Evolutionary conservation across 2,113 vertebrate genomes (phyloP).

Genomic region (Bubo bubo): DNA sequence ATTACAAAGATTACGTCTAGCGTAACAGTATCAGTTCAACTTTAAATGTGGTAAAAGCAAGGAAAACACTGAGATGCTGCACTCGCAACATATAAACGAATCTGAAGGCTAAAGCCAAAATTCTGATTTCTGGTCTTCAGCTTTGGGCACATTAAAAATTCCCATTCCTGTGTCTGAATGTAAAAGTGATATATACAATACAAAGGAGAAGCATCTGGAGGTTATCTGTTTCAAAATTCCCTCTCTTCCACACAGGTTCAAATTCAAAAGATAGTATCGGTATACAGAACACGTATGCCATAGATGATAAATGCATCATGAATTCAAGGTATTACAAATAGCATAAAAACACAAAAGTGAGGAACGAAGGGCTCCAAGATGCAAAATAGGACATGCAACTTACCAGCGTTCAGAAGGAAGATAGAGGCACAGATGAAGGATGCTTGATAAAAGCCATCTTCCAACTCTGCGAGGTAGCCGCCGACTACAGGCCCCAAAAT

Average conservation of each 20-base stretch:
- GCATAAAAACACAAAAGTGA: neutral
- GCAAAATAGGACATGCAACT: neutral
- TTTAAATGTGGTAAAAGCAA: neutral
- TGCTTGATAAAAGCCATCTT: conserved; percentile 88
- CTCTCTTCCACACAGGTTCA: neutral
- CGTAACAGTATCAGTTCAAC: neutral
- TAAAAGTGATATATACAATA: neutral
- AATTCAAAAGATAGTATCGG: neutral
- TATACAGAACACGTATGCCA: neutral
- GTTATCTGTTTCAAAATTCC: neutral
- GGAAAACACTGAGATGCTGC: neutral
- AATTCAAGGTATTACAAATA: neutral
- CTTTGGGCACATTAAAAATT: neutral
- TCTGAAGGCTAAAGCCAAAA: neutral
- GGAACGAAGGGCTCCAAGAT: neutral
- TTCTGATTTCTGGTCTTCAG: neutral
- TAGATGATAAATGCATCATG: neutral
- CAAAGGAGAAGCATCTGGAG: neutral
- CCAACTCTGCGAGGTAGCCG: conserved; percentile 88
- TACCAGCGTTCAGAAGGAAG: conserved; percentile 92
- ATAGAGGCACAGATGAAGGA: conserved; percentile 87
- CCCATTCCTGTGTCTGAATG: neutral
- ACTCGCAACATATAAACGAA: neutral
- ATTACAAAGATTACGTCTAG: neutral
- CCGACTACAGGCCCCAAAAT: conserved; percentile 93